Percentiles rank a stretch among this genome's conserved stretches.
phyloP scores from a whole-genome alignment of 2,888 invertebrate genomes.

The Byasa hedistus region DNA sequence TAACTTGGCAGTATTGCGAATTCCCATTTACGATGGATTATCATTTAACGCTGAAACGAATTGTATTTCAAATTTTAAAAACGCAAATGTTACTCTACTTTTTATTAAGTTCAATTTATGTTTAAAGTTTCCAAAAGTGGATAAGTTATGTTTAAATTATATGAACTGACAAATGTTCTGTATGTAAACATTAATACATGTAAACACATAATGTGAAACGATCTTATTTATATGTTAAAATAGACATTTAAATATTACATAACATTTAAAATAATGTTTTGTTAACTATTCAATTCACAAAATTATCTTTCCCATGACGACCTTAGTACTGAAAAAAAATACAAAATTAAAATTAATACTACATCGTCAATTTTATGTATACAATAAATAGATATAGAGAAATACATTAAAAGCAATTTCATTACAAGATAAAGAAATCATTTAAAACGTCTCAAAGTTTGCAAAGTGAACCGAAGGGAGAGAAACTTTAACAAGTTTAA shows the following conservation, averaged over 20 bases:
- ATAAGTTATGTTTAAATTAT: too few species aligned
- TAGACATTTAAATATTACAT: too few species aligned
- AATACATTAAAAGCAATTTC: not conserved
- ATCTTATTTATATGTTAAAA: too few species aligned
- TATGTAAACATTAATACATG: too few species aligned
- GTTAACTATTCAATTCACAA: too few species aligned
- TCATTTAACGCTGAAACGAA: not conserved
- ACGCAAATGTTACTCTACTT: not conserved
- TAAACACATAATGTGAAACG: too few species aligned
- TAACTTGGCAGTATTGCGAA: too few species aligned
- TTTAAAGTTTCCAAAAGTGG: not conserved
- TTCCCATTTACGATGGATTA: not conserved
- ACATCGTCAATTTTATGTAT: not conserved
- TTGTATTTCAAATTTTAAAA: not conserved
- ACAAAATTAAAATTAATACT: not conserved
- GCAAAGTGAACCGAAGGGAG: not conserved
- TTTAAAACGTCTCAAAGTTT: not conserved
- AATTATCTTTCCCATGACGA: too few species aligned
- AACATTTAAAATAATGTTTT: too few species aligned
- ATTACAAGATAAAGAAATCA: not conserved
- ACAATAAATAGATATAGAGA: not conserved
- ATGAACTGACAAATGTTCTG: too few species aligned
- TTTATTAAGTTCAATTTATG: not conserved
- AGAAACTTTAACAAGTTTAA: slow-evolving; percentile 16
- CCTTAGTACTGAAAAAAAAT: too few species aligned